Conservation (phyloP, 2,888 invertebrate species). For the Ophonus ardosiacus region DNA sequence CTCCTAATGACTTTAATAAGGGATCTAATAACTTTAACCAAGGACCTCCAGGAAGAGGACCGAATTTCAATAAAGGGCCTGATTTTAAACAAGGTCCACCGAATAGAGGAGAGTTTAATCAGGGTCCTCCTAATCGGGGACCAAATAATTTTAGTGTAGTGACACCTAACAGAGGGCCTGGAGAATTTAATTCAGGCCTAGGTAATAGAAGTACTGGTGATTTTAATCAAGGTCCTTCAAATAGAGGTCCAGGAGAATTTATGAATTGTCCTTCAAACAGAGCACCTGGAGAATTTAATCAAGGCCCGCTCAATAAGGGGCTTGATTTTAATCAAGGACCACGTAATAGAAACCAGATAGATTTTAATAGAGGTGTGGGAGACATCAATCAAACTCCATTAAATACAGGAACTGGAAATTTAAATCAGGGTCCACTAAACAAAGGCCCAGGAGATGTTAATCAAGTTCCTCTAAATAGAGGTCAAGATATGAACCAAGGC, state of each 20-base stretch:
- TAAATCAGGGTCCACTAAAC: slow-evolving; percentile 36
- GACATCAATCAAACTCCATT: slow-evolving; percentile 49
- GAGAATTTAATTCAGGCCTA: slow-evolving; percentile 12
- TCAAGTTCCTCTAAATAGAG: slow-evolving; percentile 49
- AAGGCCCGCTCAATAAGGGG: slow-evolving; percentile 37
- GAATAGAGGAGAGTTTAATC: slow-evolving; percentile 58
- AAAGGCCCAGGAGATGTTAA: slow-evolving; percentile 61
- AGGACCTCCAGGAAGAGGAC: slow-evolving; percentile 54
- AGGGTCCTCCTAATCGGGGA: slow-evolving; percentile 48
- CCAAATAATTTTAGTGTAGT: slow-evolving; percentile 45
- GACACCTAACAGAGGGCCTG: slow-evolving; percentile 1
- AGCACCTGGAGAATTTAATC: slow-evolving; percentile 13
- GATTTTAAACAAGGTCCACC: slow-evolving; percentile 11
- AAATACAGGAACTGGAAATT: slow-evolving; percentile 55
- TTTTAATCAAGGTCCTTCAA: slow-evolving; percentile 39
- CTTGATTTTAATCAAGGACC: slow-evolving; percentile 39
- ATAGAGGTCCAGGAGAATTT: slow-evolving; percentile 21
- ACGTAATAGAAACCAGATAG: not conserved
- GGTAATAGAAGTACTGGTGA: slow-evolving; percentile 50
- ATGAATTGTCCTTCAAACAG: slow-evolving; percentile 16
- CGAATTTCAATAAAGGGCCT: slow-evolving; percentile 53
- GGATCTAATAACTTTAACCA: slow-evolving; percentile 56
- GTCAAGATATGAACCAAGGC: slow-evolving; percentile 45
- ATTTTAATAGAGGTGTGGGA: not conserved
- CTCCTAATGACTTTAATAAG: slow-evolving; percentile 43